Base-by-base conservation (phyloP, 2,797 vertebrate genomes). In the Hoplostethus atlanticus region DNA sequence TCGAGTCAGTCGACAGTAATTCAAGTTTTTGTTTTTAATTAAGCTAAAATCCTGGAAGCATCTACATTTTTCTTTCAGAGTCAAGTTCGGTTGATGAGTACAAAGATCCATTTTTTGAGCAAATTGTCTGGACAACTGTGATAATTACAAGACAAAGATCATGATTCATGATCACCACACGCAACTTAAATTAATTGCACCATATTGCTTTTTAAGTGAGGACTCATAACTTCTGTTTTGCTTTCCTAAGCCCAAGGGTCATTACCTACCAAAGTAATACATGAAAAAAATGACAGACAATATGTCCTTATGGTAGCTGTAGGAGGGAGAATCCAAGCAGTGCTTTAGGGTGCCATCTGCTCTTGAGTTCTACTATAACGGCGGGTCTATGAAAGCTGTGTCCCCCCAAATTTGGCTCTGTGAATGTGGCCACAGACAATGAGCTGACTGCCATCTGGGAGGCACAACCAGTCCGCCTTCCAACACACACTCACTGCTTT, bases 341-440 rank as follows among this genome's bases (percentile, higher is more conserved):
- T 40, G 80, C 71, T 89, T 81, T 68, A 72, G 77, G 58, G 28
- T 17, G 21, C 79, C 91, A 92, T 91, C 89, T 92, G 91, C 71
- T 88, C 55, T 68, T 65, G 79, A 81, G 60, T 83, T 80, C 69
- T 63, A 74, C 70, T 81, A 87, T 86, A 91, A 89, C 85, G 80
- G 75, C 73, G 56, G 12, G 80, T 73, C 90, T 88, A 79, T 84
- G 70, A 91, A 88, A 80, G 70, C 76, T 79, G 48, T 66, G 61
- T 83, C 76, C 71, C 21, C 34, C 59, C 68, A 80, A 81, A 87
- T 86, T 79, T 87, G 85, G 80, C 86, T 83, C 79, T 40, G 44
- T 71, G 73, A 70, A 36, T 71, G 38, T 55, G 70, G 65, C 79
- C 56, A 63, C 69, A 79, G 78, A 89, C 81, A 85, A 76, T 71